Evolutionary conservation across 2,113 vertebrate species (phyloP).

Genomic region (Cercopithecus mona): DNA sequence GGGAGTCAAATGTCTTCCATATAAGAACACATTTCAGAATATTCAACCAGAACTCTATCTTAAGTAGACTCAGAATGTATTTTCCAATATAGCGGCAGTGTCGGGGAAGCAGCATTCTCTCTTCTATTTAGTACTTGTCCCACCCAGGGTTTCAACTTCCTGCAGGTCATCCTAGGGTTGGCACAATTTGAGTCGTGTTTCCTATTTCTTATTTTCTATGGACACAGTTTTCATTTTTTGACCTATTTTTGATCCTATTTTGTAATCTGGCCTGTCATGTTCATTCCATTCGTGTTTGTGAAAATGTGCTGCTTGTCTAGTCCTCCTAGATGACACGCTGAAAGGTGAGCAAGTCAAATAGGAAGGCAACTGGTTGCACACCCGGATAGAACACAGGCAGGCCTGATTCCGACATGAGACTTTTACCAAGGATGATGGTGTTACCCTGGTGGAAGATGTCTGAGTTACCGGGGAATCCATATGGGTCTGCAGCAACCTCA

Average conservation of each 20-base stretch:
- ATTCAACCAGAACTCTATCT: not conserved
- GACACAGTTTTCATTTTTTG: not conserved
- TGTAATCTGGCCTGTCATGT: not conserved
- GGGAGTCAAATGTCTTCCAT: not conserved
- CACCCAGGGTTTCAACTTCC: not conserved
- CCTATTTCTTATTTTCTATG: not conserved
- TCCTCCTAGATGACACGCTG: not conserved
- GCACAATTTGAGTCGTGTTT: not conserved
- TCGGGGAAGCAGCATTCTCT: too few relatives aligned
- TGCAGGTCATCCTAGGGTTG: not conserved
- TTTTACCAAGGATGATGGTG: not conserved
- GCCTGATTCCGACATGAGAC: accelerated
- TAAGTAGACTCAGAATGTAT: not conserved
- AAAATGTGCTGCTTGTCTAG: not conserved
- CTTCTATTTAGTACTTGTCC: not conserved
- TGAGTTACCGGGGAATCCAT: too few relatives aligned
- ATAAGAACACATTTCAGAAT: not conserved
- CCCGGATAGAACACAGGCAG: accelerated
- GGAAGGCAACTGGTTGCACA: accelerated
- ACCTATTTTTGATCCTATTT: not conserved
- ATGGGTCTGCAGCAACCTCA: too few relatives aligned
- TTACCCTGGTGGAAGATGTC: too few relatives aligned
- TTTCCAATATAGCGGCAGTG: not conserved
- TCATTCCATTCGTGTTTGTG: not conserved
- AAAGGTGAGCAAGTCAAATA: not conserved